phyloP scores from a whole-genome alignment of 35 echinoderm and acorn worm genomes.

The Anneissia japonica region DNA sequence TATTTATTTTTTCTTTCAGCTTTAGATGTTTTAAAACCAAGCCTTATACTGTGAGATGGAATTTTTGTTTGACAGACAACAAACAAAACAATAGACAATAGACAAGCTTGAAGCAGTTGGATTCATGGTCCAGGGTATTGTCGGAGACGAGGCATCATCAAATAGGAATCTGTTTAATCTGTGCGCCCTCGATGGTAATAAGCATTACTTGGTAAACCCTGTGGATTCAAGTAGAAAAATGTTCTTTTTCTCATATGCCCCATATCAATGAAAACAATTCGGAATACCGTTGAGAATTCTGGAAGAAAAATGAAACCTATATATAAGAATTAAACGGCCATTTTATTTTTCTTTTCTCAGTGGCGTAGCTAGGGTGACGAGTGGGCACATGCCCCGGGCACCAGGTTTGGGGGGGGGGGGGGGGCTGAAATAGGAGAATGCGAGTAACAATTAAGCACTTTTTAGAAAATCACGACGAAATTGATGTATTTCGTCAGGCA shows the following conservation, averaged over 20 bases:
- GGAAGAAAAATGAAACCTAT: constrained; percentile 8
- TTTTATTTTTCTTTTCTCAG: background rate
- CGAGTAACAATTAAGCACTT: too few species aligned
- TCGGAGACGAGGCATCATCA: constrained; percentile 18
- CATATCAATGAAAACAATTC: constrained; percentile 9
- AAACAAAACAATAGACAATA: too few species aligned
- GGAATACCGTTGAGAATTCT: constrained; percentile 22
- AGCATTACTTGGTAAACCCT: background rate
- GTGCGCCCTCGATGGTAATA: background rate
- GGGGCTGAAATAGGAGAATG: too few species aligned
- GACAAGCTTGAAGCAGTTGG: background rate
- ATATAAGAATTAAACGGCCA: background rate
- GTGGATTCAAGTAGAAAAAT: background rate
- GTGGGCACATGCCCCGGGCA: too few species aligned
- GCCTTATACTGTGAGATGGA: too few species aligned
- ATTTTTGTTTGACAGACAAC: too few species aligned
- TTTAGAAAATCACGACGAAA: too few species aligned
- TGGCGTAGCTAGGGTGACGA: too few species aligned
- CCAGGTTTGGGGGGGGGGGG: too few species aligned
- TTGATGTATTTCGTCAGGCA: too few species aligned
- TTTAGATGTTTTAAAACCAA: too few species aligned
- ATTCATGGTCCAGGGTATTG: background rate
- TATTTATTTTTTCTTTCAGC: too few species aligned
- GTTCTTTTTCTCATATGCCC: constrained; percentile 18
- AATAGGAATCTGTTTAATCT: constrained; percentile 32